Evolutionary conservation across 2,797 vertebrate species (phyloP).

Genomic region (Naso thynnoides): DNA sequence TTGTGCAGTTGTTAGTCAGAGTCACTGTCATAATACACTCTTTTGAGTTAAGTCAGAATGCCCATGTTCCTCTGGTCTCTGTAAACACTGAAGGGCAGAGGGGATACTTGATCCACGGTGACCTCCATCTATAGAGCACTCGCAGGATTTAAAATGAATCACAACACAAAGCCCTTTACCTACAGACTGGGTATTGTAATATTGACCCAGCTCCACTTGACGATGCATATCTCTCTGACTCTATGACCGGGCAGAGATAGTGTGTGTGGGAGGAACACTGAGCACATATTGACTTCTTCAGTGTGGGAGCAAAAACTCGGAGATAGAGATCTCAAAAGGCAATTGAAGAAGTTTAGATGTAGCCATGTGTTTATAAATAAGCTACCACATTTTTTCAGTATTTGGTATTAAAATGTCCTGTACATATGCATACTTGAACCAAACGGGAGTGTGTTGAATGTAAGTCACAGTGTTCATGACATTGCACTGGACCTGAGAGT

Average conservation of each 20-base stretch:
- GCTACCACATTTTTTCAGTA: neutral
- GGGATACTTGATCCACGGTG: conserved; percentile 61
- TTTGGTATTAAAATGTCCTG: neutral
- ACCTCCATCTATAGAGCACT: conserved; percentile 61
- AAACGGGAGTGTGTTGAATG: neutral
- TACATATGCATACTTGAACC: neutral
- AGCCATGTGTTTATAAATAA: conserved; percentile 50
- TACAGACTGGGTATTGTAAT: conserved; percentile 72
- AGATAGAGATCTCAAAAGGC: conserved; percentile 70
- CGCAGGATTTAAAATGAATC: conserved; percentile 61
- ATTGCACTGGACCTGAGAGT: neutral
- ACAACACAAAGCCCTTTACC: conserved; percentile 63
- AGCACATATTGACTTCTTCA: conserved; percentile 75
- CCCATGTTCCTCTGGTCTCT: conserved; percentile 33
- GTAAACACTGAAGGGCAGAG: conserved; percentile 63
- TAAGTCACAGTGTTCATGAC: neutral
- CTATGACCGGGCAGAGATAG: conserved; percentile 60
- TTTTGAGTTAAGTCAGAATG: conserved; percentile 21
- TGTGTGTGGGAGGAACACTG: conserved; percentile 65
- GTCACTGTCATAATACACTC: conserved; percentile 23
- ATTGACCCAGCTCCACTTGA: conserved; percentile 75
- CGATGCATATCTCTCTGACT: conserved; percentile 73
- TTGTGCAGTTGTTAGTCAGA: conserved; percentile 24
- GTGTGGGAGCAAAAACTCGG: conserved; percentile 59
- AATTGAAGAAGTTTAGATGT: conserved; percentile 53